phyloP scores from a whole-genome alignment of 2,797 vertebrate genomes.

The Cynopterus sphinx region DNA sequence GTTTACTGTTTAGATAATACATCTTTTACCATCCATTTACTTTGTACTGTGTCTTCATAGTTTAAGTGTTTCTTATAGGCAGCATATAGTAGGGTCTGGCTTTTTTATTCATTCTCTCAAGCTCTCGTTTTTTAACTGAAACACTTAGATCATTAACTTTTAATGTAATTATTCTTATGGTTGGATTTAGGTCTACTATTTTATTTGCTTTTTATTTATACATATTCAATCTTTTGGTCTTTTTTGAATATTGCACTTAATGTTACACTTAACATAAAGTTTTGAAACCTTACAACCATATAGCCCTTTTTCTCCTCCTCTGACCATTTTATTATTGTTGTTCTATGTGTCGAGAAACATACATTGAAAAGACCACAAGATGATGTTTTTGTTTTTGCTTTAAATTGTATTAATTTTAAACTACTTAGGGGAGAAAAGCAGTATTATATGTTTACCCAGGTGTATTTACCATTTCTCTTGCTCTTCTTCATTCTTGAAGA shows the following conservation, averaged over 20 bases:
- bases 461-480: not conserved
- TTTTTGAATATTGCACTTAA: not conserved
- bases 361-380: not conserved
- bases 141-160: not conserved
- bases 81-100: not conserved
- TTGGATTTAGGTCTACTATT: not conserved
- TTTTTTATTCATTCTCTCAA: not conserved
- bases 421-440: not conserved
- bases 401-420: not conserved
- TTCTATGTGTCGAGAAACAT: not conserved
- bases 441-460: not conserved
- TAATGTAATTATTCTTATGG: not conserved
- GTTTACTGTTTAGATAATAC: not conserved
- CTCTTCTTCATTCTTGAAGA: not conserved
- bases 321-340: not conserved
- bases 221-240: not conserved
- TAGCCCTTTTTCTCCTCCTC: not conserved
- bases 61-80: not conserved
- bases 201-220: not conserved
- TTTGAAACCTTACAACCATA: not conserved
- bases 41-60: not conserved
- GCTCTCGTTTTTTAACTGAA: not conserved
- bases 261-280: not conserved
- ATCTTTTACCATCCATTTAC: not conserved
- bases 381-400: not conserved